phyloP scores from a whole-genome alignment of 2,888 invertebrate genomes.

The Apodemia zela region DNA sequence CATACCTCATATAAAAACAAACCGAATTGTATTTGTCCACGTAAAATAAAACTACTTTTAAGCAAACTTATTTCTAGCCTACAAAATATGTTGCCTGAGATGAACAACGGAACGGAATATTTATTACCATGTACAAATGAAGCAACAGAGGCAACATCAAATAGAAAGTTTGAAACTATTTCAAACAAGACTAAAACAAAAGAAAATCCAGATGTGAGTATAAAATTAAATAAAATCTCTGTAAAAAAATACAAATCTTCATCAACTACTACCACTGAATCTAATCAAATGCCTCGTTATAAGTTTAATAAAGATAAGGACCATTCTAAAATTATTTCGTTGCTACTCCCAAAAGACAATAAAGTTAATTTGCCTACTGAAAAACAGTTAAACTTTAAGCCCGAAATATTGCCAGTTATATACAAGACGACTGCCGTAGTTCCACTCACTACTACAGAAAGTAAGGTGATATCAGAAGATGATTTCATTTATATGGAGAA shows the following conservation, averaged over 20 bases:
- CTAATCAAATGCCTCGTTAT: neutral
- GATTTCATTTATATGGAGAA: neutral
- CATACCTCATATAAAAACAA: conserved; percentile 22
- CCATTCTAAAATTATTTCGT: neutral
- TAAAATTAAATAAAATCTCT: neutral
- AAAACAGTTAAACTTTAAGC: neutral
- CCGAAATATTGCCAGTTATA: neutral
- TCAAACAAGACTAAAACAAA: neutral
- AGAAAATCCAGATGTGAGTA: neutral
- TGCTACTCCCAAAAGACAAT: neutral
- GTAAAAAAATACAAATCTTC: neutral
- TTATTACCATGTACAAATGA: neutral
- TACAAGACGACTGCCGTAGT: neutral
- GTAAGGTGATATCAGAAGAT: neutral
- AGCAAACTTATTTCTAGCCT: conserved; percentile 43
- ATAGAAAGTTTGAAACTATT: neutral
- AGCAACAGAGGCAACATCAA: neutral
- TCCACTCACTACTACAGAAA: neutral
- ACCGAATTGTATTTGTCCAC: conserved; percentile 46
- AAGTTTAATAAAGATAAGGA: neutral
- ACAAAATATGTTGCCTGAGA: conserved; percentile 41
- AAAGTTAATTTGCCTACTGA: neutral
- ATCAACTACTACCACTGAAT: neutral
- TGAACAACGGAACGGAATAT: neutral
- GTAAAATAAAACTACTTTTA: conserved; percentile 39